Percentiles rank a stretch among this genome's conserved stretches.
phyloP scores from a whole-genome alignment of 2,797 vertebrate species.

The Florisuga fusca region DNA sequence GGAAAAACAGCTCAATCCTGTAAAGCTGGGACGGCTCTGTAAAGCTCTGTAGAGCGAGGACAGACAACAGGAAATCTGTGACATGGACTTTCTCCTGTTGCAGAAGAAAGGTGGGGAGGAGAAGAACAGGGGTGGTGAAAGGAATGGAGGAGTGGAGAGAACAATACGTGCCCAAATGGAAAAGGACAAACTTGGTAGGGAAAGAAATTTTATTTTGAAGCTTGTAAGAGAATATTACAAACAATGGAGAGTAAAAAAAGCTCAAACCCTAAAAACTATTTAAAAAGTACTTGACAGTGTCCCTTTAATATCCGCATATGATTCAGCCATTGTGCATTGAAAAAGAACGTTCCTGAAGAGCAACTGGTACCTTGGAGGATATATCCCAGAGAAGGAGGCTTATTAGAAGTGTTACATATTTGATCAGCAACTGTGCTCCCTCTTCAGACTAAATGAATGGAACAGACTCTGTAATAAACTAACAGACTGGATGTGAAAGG shows the following conservation, averaged over 20 bases:
- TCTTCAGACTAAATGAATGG: conserved; percentile 51
- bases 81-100: not conserved
- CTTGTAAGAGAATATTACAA: conserved; percentile 82
- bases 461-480: conserved; percentile 41
- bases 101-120: not conserved
- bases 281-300: conserved; percentile 82
- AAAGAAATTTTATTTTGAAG: conserved; percentile 84
- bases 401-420: conserved; percentile 52
- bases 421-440: conserved; percentile 23
- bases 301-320: conserved; percentile 78
- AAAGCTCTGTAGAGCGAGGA: not conserved
- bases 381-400: conserved; percentile 63
- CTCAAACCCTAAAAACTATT: conserved; percentile 81
- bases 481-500: conserved; percentile 41
- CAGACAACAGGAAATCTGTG: not conserved
- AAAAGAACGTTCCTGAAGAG: conserved; percentile 71
- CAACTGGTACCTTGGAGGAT: conserved; percentile 21
- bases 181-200: conserved; percentile 72
- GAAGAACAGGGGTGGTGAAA: not conserved
- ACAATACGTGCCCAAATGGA: conserved; percentile 48
- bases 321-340: conserved; percentile 74
- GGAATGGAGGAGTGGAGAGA: conserved; percentile 6
- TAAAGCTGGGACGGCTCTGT: not conserved
- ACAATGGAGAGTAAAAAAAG: conserved; percentile 81
- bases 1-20: not conserved